Evolutionary conservation across 2,113 vertebrate species (phyloP).

Genomic region (Hucho hucho): DNA sequence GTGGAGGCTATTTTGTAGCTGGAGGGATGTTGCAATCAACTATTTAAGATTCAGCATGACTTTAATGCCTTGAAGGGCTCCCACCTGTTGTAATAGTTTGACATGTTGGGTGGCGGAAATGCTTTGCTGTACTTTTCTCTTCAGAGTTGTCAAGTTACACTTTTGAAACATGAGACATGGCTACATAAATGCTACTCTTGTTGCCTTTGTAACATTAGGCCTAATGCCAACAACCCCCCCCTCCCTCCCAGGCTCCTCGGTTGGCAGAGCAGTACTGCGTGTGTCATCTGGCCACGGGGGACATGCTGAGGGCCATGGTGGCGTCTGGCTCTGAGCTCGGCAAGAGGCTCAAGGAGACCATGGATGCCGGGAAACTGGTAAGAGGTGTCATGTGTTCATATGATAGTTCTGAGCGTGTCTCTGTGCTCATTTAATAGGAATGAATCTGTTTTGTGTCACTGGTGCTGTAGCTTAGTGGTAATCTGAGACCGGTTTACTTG

Average conservation of each 20-base stretch:
- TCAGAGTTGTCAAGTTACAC: not conserved
- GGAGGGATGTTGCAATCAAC: too few species aligned
- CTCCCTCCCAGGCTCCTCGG: conserved; percentile 80
- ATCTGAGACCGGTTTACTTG: too few species aligned
- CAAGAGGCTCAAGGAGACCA: conserved; percentile 88
- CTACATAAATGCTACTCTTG: too few species aligned
- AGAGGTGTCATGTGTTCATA: not conserved
- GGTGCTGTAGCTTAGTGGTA: not conserved
- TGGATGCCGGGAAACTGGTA: conserved; percentile 97
- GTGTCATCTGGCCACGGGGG: conserved; percentile 94
- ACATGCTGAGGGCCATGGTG: conserved; percentile 98
- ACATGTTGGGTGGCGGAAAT: not conserved
- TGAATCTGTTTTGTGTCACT: not conserved
- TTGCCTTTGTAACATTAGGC: not conserved
- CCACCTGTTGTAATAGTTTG: not conserved
- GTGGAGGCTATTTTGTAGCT: too few species aligned
- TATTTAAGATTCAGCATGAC: too few species aligned
- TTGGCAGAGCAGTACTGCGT: conserved; percentile 91
- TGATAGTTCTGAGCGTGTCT: too few species aligned
- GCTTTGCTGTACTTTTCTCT: not conserved
- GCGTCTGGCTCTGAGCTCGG: conserved; percentile 92
- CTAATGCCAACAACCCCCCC: not conserved
- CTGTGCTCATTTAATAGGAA: too few species aligned
- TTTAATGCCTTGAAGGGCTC: not conserved
- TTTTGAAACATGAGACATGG: not conserved